Conservation (phyloP, 2,113 vertebrate species). For the Genyomyrus donnyi region DNA sequence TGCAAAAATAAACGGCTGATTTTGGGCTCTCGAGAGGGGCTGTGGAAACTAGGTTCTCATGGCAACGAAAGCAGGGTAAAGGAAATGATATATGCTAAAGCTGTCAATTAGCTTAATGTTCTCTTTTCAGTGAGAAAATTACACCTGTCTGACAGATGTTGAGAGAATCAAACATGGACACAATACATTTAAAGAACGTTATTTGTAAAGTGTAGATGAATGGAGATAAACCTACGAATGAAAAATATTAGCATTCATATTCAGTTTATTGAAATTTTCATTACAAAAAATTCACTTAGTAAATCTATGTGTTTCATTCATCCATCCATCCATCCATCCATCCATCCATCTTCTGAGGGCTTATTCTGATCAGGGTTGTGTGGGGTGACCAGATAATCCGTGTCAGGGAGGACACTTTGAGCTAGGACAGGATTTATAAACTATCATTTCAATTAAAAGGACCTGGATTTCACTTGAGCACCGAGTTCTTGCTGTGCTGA, state of each 20-base stretch:
- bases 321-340: background rate
- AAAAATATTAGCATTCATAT: background rate
- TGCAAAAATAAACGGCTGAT: background rate
- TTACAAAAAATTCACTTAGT: background rate
- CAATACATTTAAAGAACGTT: no score
- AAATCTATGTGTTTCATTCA: background rate
- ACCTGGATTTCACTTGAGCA: background rate
- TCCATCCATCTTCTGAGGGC: background rate
- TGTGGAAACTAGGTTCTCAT: constrained; percentile 16
- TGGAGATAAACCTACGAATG: background rate
- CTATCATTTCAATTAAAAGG: background rate
- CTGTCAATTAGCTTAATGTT: background rate
- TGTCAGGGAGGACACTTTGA: background rate
- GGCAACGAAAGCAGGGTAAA: background rate
- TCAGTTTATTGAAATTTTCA: background rate
- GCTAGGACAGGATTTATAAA: background rate
- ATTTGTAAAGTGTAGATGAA: background rate
- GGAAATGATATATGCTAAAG: background rate
- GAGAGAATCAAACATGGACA: background rate
- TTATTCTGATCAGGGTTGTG: background rate
- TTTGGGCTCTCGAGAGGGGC: background rate
- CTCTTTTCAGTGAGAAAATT: background rate
- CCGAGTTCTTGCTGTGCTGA: background rate
- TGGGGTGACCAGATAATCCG: background rate
- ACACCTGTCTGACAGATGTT: background rate